Evolutionary conservation across 2,888 invertebrate species (phyloP).

Genomic region (Drosophila paranaensis): DNA sequence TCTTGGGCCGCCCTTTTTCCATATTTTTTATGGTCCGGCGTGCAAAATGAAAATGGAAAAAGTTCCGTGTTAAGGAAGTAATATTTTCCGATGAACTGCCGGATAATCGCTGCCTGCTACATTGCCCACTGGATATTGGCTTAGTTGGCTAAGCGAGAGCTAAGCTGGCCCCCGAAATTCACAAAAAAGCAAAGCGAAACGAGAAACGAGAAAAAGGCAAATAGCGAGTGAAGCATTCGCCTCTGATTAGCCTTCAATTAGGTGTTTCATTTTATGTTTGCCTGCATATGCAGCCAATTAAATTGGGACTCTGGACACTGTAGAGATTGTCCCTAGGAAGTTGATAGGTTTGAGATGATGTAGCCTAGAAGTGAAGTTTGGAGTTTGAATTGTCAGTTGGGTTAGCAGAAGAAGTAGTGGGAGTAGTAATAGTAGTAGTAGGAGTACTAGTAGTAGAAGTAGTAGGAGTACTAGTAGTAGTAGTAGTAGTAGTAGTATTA

Average conservation of each 20-base stretch:
- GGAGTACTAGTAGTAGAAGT: too few relatives aligned
- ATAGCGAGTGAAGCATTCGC: conserved; percentile 25
- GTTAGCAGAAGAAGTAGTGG: too few relatives aligned
- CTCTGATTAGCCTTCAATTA: conserved; percentile 50
- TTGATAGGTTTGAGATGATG: background rate
- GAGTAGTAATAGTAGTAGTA: too few relatives aligned
- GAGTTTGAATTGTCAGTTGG: background rate
- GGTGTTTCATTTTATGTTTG: conserved; percentile 32
- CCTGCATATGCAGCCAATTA: background rate
- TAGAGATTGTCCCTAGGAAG: background rate
- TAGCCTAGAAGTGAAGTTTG: background rate
- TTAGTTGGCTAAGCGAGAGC: conserved; percentile 44
- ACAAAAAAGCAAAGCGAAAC: background rate
- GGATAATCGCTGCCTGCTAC: conserved; percentile 61
- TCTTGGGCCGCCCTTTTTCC: conserved; percentile 40
- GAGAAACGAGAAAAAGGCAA: conserved; percentile 4
- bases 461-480: too few relatives aligned
- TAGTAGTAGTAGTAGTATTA: too few relatives aligned
- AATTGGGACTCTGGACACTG: background rate
- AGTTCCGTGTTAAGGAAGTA: conserved; percentile 68
- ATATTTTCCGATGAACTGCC: conserved; percentile 62
- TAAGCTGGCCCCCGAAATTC: conserved; percentile 8
- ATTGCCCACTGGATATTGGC: conserved; percentile 53
- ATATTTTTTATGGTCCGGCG: conserved; percentile 67
- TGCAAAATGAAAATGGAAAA: conserved; percentile 63